Base-by-base conservation (phyloP, 2,113 vertebrate species). In the Microcebus lehilahytsara region DNA sequence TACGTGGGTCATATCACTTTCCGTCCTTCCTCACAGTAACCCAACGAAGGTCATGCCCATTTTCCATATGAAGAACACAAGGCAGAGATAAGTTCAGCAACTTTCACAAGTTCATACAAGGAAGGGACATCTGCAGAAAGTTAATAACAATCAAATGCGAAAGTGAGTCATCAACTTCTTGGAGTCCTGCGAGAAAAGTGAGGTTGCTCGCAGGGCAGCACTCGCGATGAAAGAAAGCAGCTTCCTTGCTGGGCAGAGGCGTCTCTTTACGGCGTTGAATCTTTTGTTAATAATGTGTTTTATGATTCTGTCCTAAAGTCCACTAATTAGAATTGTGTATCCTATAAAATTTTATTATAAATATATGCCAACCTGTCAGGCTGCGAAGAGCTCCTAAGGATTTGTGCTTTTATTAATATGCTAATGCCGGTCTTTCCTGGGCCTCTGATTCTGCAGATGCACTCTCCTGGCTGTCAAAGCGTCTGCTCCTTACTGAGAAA, bases 301-400 rank as follows among this genome's bases (percentile, higher is more conserved):
- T 51, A 56, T 53, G 60, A 81, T 58, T 90, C 42, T 83, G 16
- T 42, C 49, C 69, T 81, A 30, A 96, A 79, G 60, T 6, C 49
- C 25, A n/a, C 77, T 93, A 58, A 85, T 71, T 80, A 86, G 66
- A 91, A 88, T 91, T 85, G 46, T 78, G 16, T 89, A n/a, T 62
- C 40, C 80, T 87, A 25, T 92, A 96, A 89, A 95, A 42, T 67
- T 91, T 80, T 90, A 80, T 77, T 89, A 20, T 60, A 71, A 78
- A 89, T 81, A 91, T 40, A 67, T 69, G 17, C 42, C 37, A 27
- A 25, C 4, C 10, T 42, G 56, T 85, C 85, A 77, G 79, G 60
- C n/a, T 10, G 11, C 62, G n/a, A 69, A 85, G n/a, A 46, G 14
- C 40, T 51, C 53, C 2, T 77, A n/a, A 92, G 62, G 37, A 91